Evolutionary conservation across 1,140 invertebrate genomes (phyloP).

Genomic region (Rhopalosiphum padi): DNA sequence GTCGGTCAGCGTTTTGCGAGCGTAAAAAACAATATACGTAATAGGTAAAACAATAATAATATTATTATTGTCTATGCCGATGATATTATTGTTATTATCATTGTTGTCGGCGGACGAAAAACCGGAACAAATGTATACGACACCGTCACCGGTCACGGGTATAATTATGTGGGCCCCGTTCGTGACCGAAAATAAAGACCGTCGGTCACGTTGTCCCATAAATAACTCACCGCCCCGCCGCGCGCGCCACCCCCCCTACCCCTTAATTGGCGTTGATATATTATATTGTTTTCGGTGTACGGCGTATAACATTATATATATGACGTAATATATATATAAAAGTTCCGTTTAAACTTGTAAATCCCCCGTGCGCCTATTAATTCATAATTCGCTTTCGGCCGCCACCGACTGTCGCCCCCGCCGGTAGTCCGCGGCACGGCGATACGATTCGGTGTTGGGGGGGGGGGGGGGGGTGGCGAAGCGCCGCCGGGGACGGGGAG

Average conservation of each 20-base stretch:
- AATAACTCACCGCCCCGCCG: conserved; percentile 23
- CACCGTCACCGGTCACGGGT: not conserved
- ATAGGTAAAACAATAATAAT: not conserved
- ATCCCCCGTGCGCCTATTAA: conserved; percentile 24
- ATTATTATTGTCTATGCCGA: not conserved
- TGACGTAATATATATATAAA: conserved; percentile 23
- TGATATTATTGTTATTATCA: not conserved
- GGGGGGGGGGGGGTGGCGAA: rapidly evolving
- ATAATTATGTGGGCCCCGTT: not conserved
- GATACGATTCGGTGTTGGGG: no score
- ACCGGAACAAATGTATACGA: conserved; percentile 31
- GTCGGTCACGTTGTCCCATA: conserved; percentile 53
- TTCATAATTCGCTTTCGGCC: conserved; percentile 46
- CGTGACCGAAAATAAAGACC: conserved; percentile 51
- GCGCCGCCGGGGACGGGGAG: not conserved
- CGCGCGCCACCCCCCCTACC: conserved; percentile 24
- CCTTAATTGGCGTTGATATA: conserved; percentile 53
- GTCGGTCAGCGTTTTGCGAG: no score
- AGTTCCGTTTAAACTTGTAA: conserved; percentile 33
- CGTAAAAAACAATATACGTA: no score
- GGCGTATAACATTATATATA: not conserved
- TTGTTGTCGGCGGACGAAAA: not conserved
- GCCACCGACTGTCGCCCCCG: not conserved
- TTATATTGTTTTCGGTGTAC: conserved; percentile 12
- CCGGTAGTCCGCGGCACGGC: not conserved